Evolutionary conservation across 2,113 vertebrate genomes (phyloP), one percentile per base, ranked within the genome.

Genomic region (Paradoxurus hermaphroditus): DNA sequence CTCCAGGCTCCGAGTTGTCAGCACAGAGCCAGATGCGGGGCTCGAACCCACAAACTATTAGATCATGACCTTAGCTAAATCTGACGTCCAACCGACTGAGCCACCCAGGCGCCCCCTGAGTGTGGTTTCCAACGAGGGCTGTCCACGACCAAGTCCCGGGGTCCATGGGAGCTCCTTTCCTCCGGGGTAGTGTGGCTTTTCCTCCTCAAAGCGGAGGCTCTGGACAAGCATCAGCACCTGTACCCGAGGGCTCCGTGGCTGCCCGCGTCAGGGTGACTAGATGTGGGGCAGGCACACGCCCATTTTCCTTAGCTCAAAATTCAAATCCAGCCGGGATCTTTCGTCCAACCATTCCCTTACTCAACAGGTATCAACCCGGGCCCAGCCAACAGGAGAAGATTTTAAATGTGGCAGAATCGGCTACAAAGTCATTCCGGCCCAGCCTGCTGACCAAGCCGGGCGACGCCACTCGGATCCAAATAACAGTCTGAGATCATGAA

Each of bases 401-500:
- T 85, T 65, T 36, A 84, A 62, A 29, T 4, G 41, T 31, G 29
- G n/a, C 53, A 63, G 31, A n/a, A 92, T 36, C 34, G 3, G 39
- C 87, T 67, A 62, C 34, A 31, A 79, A 5, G 23, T 62, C 46
- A 39, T 14, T 29, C 15, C 0, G 4, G n/a, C 73, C 49, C 49
- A 84, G 27, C 34, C 94, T 44, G 90, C 92, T 94, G 90, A 90
- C 83, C 16, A 39, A 25, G 62, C 73, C 18, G n/a, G 75, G 92
- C 12, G 2, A 81, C 3, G 11, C 34, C 21, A 5, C 44, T 39
- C n/a, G 41, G 4, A 34, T 63, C 59, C 73, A 31, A 79, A 92
- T 36, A 86, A 73, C 77, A 86, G 75, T 3, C 19, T 46, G 94
- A 86, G 88, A 75, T 78, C 91, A 84, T 31, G 59, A 90, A 36